These are phyloP conservation scores for Eurystomus gularis DNA, from an alignment of 2,113 vertebrate genomes.

Conservation along the genomic window DNA sequence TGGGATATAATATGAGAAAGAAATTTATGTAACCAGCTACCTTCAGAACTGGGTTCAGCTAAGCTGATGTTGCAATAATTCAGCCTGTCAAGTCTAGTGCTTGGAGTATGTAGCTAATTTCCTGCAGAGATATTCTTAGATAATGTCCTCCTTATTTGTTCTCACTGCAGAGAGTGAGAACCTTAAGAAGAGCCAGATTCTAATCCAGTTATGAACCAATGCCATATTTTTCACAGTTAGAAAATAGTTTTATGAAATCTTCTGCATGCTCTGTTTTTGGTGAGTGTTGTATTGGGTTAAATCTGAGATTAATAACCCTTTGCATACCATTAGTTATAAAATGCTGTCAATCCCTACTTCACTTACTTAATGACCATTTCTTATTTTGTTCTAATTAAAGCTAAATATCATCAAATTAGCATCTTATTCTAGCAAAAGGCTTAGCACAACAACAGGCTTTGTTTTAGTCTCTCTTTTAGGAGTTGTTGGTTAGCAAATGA, in stretches of 20 bases:
- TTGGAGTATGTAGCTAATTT: background rate
- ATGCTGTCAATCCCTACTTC: background rate
- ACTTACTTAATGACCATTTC: background rate
- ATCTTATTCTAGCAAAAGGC: background rate
- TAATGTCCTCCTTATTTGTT: background rate
- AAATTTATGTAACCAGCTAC: background rate
- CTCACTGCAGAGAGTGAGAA: background rate
- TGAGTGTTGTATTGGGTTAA: background rate
- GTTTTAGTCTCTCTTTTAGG: background rate
- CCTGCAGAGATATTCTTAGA: background rate
- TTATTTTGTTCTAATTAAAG: background rate
- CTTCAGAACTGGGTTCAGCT: background rate
- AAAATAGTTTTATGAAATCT: background rate
- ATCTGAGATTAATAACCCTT: background rate
- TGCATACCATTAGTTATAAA: background rate
- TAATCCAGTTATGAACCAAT: background rate
- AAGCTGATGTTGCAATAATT: background rate
- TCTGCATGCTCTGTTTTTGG: background rate
- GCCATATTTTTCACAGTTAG: background rate
- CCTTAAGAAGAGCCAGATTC: background rate
- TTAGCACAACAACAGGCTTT: background rate
- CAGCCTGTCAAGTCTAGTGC: background rate
- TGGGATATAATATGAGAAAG: background rate
- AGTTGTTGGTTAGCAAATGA: background rate
- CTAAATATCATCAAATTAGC: background rate